These are phyloP conservation scores for Willowsia nigromaculata DNA, from an alignment of 2,888 invertebrate species.

Conservation along the genomic window DNA sequence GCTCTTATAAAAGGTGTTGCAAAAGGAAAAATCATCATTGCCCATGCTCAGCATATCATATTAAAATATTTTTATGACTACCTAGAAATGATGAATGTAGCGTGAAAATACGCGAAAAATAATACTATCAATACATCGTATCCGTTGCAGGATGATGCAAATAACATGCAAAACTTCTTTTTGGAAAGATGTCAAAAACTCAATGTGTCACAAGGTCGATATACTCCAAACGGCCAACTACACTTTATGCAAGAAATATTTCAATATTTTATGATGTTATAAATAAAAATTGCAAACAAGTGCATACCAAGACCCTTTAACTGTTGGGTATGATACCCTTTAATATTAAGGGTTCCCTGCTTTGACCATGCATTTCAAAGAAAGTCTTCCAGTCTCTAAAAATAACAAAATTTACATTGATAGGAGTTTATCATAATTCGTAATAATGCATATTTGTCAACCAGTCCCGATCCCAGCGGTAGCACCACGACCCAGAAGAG, in stretches of 20 bases:
- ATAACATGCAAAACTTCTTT: conserved; percentile 29
- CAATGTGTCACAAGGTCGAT: conserved; percentile 58
- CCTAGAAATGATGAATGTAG: not conserved
- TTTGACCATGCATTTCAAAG: too few relatives aligned
- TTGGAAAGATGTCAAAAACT: conserved; percentile 59
- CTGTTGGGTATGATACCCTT: too few relatives aligned
- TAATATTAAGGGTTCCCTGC: too few relatives aligned
- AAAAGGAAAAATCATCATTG: not conserved
- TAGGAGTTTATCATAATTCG: too few relatives aligned
- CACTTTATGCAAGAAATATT: not conserved
- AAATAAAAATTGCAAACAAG: not conserved
- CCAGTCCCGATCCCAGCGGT: not conserved
- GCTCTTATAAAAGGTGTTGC: too few relatives aligned
- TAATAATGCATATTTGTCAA: not conserved
- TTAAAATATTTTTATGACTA: conserved; percentile 1
- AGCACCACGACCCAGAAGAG: conserved; percentile 2
- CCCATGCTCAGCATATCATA: too few relatives aligned
- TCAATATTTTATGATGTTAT: not conserved
- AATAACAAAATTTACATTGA: too few relatives aligned
- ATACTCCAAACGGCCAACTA: not conserved
- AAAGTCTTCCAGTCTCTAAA: too few relatives aligned
- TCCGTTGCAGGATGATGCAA: not conserved
- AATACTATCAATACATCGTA: not conserved
- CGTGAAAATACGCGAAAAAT: conserved; percentile 3
- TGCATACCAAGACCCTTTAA: too few relatives aligned